Percentiles rank a stretch among this genome's conserved stretches.
phyloP scores from a whole-genome alignment of 2,113 vertebrate species.

The Cinclus cinclus region DNA sequence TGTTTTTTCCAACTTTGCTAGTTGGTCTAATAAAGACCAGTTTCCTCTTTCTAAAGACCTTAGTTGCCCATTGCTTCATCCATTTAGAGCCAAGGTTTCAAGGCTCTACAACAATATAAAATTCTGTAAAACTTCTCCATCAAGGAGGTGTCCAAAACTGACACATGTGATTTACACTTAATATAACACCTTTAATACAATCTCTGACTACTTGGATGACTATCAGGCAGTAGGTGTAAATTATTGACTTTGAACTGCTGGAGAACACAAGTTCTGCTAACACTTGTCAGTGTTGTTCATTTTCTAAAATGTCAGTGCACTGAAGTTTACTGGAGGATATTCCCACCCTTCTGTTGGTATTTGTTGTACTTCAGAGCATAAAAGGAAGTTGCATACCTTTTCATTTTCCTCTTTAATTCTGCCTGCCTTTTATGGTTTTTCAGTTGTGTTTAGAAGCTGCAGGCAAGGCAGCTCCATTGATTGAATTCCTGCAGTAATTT shows the following conservation, averaged over 20 bases:
- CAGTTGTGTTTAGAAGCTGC: background rate
- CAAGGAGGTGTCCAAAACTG: background rate
- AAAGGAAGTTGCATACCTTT: background rate
- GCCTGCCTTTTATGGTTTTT: background rate
- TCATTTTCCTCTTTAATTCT: background rate
- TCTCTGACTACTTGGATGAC: background rate
- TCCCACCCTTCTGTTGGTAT: background rate
- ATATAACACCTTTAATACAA: background rate
- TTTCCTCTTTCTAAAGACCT: background rate
- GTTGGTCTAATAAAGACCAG: background rate
- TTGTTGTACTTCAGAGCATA: background rate
- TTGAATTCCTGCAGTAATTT: background rate
- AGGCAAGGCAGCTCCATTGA: background rate
- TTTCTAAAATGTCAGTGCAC: background rate
- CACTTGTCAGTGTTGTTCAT: background rate
- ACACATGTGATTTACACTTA: rapidly evolving
- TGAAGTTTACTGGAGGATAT: background rate
- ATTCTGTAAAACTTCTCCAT: background rate
- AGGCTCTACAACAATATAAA: background rate
- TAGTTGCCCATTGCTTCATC: background rate
- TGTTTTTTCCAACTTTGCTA: background rate
- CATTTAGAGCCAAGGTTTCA: background rate
- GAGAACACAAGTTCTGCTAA: background rate
- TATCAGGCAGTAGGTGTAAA: background rate
- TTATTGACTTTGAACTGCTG: background rate